Base-by-base conservation (phyloP, 2,888 invertebrate species). In the Quadroppia sp. region DNA sequence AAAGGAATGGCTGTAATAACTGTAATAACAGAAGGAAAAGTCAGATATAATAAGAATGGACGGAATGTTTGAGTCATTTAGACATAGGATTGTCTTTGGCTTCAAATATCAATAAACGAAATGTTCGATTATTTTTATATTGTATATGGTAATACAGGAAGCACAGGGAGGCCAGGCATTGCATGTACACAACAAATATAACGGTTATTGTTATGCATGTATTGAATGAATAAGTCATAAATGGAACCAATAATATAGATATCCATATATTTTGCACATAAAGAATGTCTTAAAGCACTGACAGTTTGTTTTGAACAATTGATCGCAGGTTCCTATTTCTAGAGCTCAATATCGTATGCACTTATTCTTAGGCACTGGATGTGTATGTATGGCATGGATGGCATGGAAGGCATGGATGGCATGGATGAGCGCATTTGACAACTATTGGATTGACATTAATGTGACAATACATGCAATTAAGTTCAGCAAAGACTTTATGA, bases 381-480 rank as follows among this genome's bases (percentile, higher is more conserved):
- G 9, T 50, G 50, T 42, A 42, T 42, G 42, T 42, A n/a, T n/a
- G n/a, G n/a, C n/a, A n/a, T n/a, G n/a, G n/a, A n/a, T n/a, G n/a
- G n/a, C n/a, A n/a, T n/a, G n/a, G n/a, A n/a, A n/a, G n/a, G n/a
- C n/a, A n/a, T n/a, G n/a, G n/a, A n/a, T n/a, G 25, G 6, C 4
- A 53, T 53, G 53, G 53, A 53, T 53, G 53, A 25, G 23, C 23
- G 25, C 53, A 48, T 53, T 23, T 53, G 53, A 53, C 53, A 53
- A 23, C 53, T 53, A 53, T 53, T 23, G 23, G 53, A 53, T 53
- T 53, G 53, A 53, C 53, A 53, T 53, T 53, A 53, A 53, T 53
- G 53, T 53, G 53, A 53, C 53, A 23, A 53, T 13, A 25, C 23
- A 53, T 53, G 53, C 53, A 53, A 53, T 53, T 53, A 53, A 53